phyloP scores from a whole-genome alignment of 2,888 invertebrate genomes.

The Therioaphis trifolii region DNA sequence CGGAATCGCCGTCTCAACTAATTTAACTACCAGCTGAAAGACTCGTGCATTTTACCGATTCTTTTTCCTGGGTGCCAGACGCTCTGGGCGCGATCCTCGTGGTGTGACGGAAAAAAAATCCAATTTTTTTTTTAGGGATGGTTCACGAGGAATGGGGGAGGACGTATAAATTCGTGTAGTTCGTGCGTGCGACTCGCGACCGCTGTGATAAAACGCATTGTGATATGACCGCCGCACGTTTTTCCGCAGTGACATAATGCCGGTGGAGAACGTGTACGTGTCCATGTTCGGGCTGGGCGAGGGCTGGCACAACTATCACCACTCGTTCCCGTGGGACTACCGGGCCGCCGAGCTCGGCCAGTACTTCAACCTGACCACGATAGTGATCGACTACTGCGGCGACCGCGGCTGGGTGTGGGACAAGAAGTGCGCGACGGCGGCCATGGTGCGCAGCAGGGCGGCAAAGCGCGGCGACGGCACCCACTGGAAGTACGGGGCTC shows the following conservation, averaged over 20 bases:
- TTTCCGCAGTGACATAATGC: constrained; percentile 68
- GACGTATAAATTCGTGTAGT: too few relatives aligned
- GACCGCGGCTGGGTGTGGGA: constrained; percentile 76
- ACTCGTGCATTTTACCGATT: too few relatives aligned
- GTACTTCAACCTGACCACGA: constrained; percentile 74
- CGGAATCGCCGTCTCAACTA: too few relatives aligned
- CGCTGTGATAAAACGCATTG: too few relatives aligned
- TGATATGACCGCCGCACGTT: too few relatives aligned
- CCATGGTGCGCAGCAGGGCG: constrained; percentile 78
- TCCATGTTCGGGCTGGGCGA: constrained; percentile 69
- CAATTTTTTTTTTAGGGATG: too few relatives aligned
- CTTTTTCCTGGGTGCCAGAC: too few relatives aligned
- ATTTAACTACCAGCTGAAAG: too few relatives aligned
- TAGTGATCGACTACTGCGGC: constrained; percentile 75
- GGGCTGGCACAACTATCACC: constrained; percentile 74
- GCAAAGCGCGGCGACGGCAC: constrained; percentile 77
- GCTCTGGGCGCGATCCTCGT: too few relatives aligned
- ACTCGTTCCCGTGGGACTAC: constrained; percentile 73
- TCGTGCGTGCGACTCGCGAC: too few relatives aligned
- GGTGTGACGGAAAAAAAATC: too few relatives aligned
- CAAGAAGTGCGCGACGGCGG: constrained; percentile 72
- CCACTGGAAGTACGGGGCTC: constrained; percentile 69
- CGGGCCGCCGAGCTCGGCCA: constrained; percentile 71
- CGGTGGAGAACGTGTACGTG: constrained; percentile 70
- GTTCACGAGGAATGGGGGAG: too few relatives aligned